Base-by-base conservation (phyloP, 2,888 invertebrate genomes). In the Parnassius smintheus region DNA sequence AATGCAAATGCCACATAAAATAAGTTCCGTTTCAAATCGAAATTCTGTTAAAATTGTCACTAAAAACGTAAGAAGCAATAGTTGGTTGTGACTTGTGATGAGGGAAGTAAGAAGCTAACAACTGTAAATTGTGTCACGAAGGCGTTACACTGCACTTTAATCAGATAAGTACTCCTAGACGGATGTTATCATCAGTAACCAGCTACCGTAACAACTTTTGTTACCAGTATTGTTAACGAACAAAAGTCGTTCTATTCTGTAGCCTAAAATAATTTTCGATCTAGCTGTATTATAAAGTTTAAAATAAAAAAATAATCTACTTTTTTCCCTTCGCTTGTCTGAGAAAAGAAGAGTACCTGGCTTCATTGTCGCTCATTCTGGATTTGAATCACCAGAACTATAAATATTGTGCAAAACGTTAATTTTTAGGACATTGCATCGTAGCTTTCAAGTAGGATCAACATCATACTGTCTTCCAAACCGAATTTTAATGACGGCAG, bases 131-230 rank as follows among this genome's bases (percentile, higher is more conserved):
- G 52, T 46, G 35, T 25, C 25, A 56, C 44, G 45, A 51, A 63
- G 59, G 49, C 62, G 62, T 59, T 46, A 50, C 55, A 53, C 44
- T 62, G 12, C 7, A 13, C 35, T 49, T 63, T 59, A 63, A 63
- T 63, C 55, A 51, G 59, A 63, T 59, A 59, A 59, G 55, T 63
- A 59, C 25, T 55, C 10, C 8, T 50, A 12, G 12, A 13, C 62
- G 59, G 59, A 63, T 49, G 62, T 59, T 59, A 56, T 56, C 61
- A 61, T 61, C 56, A 61, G 41, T 42, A 53, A 44, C 25, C 49
- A 18, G 45, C 50, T 59, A n/a, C 49, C 59, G 44, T 55, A 55
- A 55, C 50, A 50, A 52, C 52, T 41, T 41, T 35, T n/a, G 41
- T 1, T 51, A 25, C 18, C 51, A 25, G 10, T 9, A 1, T 9